These are phyloP conservation scores for Acholoe squamosa DNA, from an alignment of 2,888 invertebrate genomes.

Conservation along the genomic window DNA sequence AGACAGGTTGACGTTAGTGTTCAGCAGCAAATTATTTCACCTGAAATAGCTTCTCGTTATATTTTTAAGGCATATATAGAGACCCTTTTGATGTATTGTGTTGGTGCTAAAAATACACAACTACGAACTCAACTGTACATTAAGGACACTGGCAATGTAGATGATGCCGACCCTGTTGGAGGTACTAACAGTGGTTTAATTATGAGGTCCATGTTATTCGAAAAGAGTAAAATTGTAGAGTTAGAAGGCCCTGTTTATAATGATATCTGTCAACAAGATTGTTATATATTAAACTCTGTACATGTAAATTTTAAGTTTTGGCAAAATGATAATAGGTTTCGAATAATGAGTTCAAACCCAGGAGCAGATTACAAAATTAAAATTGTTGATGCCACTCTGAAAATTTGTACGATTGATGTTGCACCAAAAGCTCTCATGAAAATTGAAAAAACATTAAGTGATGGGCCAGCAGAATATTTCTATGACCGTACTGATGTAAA, in stretches of 20 bases:
- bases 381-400: constrained; percentile 38
- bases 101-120: background rate
- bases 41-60: background rate
- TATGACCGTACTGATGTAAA: constrained; percentile 39
- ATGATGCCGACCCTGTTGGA: background rate
- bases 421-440: background rate
- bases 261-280: background rate
- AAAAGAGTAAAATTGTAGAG: background rate
- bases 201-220: background rate
- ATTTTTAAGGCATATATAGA: background rate
- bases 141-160: background rate
- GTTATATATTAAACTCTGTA: background rate
- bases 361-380: background rate
- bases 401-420: constrained; percentile 13
- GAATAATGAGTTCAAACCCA: constrained; percentile 12
- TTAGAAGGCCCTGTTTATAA: background rate
- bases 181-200: background rate
- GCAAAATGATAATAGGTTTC: background rate
- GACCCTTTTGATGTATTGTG: background rate
- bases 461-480: constrained; percentile 3
- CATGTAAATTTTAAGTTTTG: background rate
- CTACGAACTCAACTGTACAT: background rate
- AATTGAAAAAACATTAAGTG: background rate
- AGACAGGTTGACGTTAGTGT: constrained; percentile 45
- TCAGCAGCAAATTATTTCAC: constrained; percentile 20